A percentile compares a stretch with the other conserved stretches of the same genome.
These are phyloP conservation scores for Paguma larvata DNA, from an alignment of 2,797 vertebrate genomes.

Conservation along the genomic window DNA sequence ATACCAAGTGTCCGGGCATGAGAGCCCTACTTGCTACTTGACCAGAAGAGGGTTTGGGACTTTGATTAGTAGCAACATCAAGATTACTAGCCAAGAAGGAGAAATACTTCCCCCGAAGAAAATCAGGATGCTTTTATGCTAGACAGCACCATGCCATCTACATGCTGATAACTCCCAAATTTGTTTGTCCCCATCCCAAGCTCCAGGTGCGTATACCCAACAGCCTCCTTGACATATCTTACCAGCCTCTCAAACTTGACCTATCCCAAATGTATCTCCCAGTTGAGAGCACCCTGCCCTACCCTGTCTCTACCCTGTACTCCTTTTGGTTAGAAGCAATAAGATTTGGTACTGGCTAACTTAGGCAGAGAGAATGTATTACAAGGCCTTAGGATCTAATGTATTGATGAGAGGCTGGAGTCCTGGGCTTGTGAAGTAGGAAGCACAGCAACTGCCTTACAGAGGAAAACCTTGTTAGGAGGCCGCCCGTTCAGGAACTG, in stretches of 20 bases:
- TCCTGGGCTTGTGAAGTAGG: neutral
- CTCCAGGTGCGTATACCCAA: neutral
- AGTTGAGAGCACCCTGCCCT: neutral
- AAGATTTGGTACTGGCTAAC: neutral
- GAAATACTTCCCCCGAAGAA: neutral
- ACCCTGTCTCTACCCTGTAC: neutral
- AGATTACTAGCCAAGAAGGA: neutral
- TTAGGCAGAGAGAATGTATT: neutral
- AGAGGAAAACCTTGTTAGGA: neutral
- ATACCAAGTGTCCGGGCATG: neutral
- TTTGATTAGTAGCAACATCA: neutral
- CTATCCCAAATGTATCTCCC: neutral
- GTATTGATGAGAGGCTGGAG: neutral
- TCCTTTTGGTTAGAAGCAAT: neutral
- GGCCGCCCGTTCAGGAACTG: neutral
- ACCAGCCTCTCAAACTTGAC: neutral
- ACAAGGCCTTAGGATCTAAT: neutral
- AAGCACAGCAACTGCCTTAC: neutral
- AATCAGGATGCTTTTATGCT: neutral
- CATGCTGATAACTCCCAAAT: neutral
- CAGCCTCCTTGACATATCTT: neutral
- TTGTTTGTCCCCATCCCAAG: neutral
- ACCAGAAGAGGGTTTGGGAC: neutral
- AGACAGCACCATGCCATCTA: neutral
- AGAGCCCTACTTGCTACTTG: neutral